A percentile compares a stretch with the other conserved stretches of the same genome.
Evolutionary conservation across 2,797 vertebrate genomes (phyloP).

Genomic region (Channa striata): DNA sequence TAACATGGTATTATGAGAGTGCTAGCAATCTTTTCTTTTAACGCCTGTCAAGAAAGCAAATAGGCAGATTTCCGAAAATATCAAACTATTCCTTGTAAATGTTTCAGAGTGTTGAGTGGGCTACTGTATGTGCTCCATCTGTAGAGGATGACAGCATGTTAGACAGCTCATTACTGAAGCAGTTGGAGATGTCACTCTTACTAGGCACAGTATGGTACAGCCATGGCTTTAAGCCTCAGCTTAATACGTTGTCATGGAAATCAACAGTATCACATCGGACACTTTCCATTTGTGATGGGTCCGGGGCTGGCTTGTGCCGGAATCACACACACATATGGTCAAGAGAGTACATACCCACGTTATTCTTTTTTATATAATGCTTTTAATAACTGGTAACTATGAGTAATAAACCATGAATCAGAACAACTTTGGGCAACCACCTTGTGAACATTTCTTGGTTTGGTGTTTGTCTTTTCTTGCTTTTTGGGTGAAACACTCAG

Average conservation of each 20-base stretch:
- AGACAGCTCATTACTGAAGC: constrained; percentile 79
- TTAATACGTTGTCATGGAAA: constrained; percentile 77
- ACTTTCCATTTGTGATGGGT: constrained; percentile 50
- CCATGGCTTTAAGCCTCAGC: constrained; percentile 65
- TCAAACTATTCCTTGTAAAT: constrained; percentile 28
- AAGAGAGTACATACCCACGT: constrained; percentile 26
- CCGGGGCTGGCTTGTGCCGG: constrained; percentile 24
- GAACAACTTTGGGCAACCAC: neutral
- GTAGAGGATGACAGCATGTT: constrained; percentile 66
- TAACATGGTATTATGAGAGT: no score
- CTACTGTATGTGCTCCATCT: constrained; percentile 67
- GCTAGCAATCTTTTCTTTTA: neutral
- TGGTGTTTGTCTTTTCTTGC: neutral
- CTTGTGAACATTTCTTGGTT: neutral
- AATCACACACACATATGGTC: constrained; percentile 40
- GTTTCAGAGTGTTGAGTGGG: constrained; percentile 47
- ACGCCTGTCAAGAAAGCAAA: neutral
- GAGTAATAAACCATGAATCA: neutral
- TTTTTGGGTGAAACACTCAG: neutral
- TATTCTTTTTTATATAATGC: neutral
- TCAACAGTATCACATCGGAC: constrained; percentile 60
- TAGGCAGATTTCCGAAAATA: constrained; percentile 8
- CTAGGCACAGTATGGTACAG: constrained; percentile 73
- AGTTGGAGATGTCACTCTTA: constrained; percentile 79
- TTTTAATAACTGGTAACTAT: neutral